phyloP scores from a whole-genome alignment of 2,113 vertebrate genomes.

The Recurvirostra avosetta region DNA sequence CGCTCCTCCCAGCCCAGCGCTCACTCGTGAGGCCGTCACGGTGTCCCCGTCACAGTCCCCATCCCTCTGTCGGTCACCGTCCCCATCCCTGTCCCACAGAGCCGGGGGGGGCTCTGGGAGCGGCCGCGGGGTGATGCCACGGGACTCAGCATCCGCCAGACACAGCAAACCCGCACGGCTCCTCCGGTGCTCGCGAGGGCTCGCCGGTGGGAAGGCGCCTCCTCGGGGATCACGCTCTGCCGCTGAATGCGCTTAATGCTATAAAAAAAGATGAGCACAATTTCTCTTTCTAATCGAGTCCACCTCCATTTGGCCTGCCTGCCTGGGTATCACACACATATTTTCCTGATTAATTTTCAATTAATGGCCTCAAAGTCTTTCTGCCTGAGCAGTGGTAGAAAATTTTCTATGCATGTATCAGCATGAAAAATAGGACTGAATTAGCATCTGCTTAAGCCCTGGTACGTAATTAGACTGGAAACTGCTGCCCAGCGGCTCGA shows the following conservation, averaged over 20 bases:
- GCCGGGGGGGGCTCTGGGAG: neutral
- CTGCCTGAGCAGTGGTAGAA: neutral
- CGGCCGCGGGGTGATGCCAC: neutral
- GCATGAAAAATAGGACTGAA: neutral
- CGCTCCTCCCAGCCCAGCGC: neutral
- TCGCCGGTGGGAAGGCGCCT: slow-evolving; percentile 15
- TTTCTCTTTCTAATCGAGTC: slow-evolving; percentile 62
- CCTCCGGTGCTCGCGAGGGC: too few relatives aligned
- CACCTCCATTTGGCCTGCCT: slow-evolving; percentile 59
- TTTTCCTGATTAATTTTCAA: slow-evolving; percentile 67
- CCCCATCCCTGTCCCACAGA: neutral
- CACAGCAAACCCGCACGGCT: too few relatives aligned
- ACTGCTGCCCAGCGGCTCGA: neutral
- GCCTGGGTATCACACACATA: neutral
- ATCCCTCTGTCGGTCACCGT: neutral
- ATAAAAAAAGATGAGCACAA: slow-evolving; percentile 1
- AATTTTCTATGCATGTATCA: neutral
- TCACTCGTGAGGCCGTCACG: neutral
- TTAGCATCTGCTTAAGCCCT: neutral
- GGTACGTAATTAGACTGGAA: neutral
- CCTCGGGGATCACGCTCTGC: slow-evolving; percentile 17
- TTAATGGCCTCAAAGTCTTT: slow-evolving; percentile 49
- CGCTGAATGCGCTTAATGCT: neutral
- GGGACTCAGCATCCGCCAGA: neutral
- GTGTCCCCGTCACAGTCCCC: neutral